Evolutionary conservation across 2,888 invertebrate species (phyloP), one percentile per base, ranked within the genome.

Genomic region (Aleiodes testaceus): DNA sequence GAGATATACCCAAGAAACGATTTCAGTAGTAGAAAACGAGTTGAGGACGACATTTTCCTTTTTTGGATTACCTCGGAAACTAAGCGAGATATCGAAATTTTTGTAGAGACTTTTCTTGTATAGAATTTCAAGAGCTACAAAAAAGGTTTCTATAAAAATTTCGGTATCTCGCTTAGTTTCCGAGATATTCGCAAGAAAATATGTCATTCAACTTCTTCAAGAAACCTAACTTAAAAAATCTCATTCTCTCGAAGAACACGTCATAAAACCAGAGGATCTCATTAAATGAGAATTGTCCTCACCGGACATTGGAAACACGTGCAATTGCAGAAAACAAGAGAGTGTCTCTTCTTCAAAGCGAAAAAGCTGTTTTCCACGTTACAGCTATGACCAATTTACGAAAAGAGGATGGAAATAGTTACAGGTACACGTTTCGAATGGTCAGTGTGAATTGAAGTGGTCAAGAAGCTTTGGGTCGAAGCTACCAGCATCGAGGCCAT

Each of bases 401-500:
- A 45, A 63, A 20, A 11, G 20, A 26, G 20, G 22, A 7, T 18
- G 18, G 6, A 12, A 42, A 16, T 42, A 42, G 61, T 3, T 16
- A 42, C 5, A 7, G 30, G 1, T 11, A 16, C 22, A 14, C 16
- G n/a, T 36, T 36, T 26, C 44, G 6, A 61, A 61, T 42, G 18
- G 36, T 11, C 18, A 42, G 18, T 61, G 16, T 11, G 18, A 7
- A 42, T 20, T 6, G 42, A 44, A 14, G 42, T 44, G 44, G 36
- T 47, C 16, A 16, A 5, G 3, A 47, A 47, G 7, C 47, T 47
- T 9, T 5, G 16, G n/a, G 36, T 36, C 47, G 16, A 9, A 7
- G 5, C 16, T n/a, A 47, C 47, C 5, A 45, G n/a, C 45, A 63
- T 45, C 22, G 59, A 59, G 59, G 59, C 42, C 59, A 59, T 59